phyloP scores from a whole-genome alignment of 2,888 invertebrate genomes.

The Scaptomyza cyrtandrae region DNA sequence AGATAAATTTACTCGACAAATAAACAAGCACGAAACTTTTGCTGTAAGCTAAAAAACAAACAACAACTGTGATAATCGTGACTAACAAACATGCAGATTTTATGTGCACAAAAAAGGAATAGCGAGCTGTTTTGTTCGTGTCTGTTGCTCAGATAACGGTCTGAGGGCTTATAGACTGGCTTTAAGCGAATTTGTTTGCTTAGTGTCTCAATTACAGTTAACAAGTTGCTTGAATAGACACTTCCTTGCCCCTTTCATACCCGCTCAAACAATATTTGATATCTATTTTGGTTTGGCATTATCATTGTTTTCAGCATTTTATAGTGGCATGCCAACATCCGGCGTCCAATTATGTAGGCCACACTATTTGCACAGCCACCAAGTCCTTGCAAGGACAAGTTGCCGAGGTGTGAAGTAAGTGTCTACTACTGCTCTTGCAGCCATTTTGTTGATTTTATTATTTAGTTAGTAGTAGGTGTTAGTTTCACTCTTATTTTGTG shows the following conservation, averaged over 20 bases:
- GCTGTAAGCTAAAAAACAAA: not conserved
- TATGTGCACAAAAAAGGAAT: not conserved
- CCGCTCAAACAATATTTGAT: conserved; percentile 47
- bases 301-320: conserved; percentile 57
- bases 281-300: conserved; percentile 54
- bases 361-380: conserved; percentile 32
- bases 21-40: not conserved
- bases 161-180: conserved; percentile 25
- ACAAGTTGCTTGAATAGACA: conserved; percentile 5
- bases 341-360: conserved; percentile 36
- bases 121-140: not conserved
- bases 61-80: not conserved
- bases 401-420: not conserved
- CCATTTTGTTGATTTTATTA: conserved; percentile 61
- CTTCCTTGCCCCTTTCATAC: no score
- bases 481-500: conserved; percentile 43
- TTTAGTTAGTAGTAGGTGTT: conserved; percentile 48
- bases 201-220: conserved; percentile 33
- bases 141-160: conserved; percentile 16
- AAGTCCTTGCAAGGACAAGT: conserved; percentile 1
- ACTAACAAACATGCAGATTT: conserved; percentile 9
- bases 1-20: not conserved
- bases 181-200: conserved; percentile 29
- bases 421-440: conserved; percentile 30
- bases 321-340: conserved; percentile 25